These are phyloP conservation scores for Ophiothrix spiculata DNA, from an alignment of 35 echinoderm and acorn worm genomes.

Conservation along the genomic window DNA sequence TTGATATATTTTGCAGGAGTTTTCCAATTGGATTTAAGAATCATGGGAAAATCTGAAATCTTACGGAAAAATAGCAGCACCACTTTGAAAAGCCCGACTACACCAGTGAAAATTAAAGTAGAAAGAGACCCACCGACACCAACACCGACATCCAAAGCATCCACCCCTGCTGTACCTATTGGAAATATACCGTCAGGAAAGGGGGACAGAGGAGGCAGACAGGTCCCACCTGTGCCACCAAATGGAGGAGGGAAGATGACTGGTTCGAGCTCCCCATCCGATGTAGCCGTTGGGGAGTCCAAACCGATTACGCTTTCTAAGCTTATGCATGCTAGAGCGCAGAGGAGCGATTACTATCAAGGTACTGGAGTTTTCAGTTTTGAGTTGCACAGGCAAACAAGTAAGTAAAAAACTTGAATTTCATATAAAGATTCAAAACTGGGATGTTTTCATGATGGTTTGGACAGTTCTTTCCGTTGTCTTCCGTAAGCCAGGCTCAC, in stretches of 20 bases:
- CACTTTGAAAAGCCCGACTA: conserved; percentile 33
- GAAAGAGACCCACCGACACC: conserved; percentile 29
- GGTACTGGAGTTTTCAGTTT: conserved; percentile 95
- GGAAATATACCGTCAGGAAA: background rate
- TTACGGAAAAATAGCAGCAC: conserved; percentile 48
- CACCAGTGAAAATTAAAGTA: conserved; percentile 48
- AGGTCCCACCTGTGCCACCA: conserved; percentile 24
- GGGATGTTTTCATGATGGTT: too few species aligned
- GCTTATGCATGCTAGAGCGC: conserved; percentile 86
- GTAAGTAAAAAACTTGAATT: too few species aligned
- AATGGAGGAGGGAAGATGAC: background rate
- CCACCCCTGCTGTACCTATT: background rate
- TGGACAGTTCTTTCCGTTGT: too few species aligned
- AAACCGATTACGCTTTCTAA: conserved; percentile 90
- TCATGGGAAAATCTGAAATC: background rate
- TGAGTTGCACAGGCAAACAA: conserved; percentile 86
- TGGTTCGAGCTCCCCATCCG: conserved; percentile 33
- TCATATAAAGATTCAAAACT: too few species aligned
- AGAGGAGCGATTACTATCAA: conserved; percentile 89
- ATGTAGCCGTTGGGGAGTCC: conserved; percentile 50
- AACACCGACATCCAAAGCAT: background rate
- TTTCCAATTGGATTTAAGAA: too few species aligned
- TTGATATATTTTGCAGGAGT: too few species aligned
- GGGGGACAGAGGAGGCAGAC: background rate
- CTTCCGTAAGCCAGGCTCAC: too few species aligned